Evolutionary conservation across 1,140 invertebrate species (phyloP).

Genomic region (Tetragonula clypearis): DNA sequence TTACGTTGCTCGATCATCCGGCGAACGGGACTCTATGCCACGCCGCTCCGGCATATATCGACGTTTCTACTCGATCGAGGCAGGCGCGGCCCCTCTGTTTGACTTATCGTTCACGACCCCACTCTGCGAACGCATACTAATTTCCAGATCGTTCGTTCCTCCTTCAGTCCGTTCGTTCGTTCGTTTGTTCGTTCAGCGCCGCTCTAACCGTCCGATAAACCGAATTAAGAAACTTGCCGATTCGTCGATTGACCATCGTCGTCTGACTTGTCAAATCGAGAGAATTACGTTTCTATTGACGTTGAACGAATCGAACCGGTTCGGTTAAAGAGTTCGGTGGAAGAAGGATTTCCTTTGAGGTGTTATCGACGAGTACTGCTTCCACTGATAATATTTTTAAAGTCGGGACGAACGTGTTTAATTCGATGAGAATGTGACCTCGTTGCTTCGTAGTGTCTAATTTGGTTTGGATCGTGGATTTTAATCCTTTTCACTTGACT

Average conservation of each 20-base stretch:
- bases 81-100: conserved; percentile 7
- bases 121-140: conserved; percentile 28
- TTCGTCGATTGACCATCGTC: background rate
- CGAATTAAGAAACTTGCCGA: conserved; percentile 11
- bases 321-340: background rate
- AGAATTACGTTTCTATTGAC: background rate
- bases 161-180: background rate
- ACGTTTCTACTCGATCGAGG: background rate
- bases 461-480: too few species aligned
- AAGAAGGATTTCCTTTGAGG: background rate
- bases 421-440: background rate
- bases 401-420: background rate
- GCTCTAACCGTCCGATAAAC: conserved; percentile 28
- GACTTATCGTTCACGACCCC: conserved; percentile 26
- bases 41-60: background rate
- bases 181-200: background rate
- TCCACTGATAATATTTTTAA: background rate
- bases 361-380: background rate
- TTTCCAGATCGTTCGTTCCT: conserved; percentile 10
- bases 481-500: too few species aligned
- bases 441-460: too few species aligned
- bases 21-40: conserved; percentile 1
- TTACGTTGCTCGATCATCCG: conserved; percentile 44
- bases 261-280: too few species aligned
- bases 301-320: background rate